Percentiles rank a stretch among this genome's conserved stretches.
phyloP scores from a whole-genome alignment of 2,888 invertebrate species.

The Rhagonycha lutea region DNA sequence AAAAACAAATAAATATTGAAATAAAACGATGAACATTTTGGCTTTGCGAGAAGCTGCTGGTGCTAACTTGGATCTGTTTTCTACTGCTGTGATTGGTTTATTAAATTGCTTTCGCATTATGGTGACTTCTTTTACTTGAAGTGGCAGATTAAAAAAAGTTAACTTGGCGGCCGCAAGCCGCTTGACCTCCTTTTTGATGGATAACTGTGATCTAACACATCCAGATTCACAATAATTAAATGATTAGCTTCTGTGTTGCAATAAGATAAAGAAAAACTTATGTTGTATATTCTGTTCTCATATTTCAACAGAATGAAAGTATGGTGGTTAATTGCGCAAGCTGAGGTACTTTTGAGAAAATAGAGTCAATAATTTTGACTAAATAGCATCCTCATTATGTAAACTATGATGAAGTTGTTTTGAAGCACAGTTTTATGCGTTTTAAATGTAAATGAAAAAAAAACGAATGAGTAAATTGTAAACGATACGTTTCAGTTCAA shows the following conservation, averaged over 20 bases:
- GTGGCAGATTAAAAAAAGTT: too few species aligned
- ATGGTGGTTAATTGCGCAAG: not conserved
- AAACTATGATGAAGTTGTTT: not conserved
- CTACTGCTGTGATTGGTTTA: too few species aligned
- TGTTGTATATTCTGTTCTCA: not conserved
- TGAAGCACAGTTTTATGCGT: not conserved
- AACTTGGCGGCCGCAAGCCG: too few species aligned
- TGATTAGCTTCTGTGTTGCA: not conserved
- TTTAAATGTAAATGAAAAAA: not conserved
- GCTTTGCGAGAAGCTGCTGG: too few species aligned
- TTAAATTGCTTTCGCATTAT: too few species aligned
- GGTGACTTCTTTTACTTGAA: too few species aligned
- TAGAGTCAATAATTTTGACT: not conserved
- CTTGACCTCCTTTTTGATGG: too few species aligned
- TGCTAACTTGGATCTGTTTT: too few species aligned
- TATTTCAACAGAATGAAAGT: not conserved
- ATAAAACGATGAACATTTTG: not conserved
- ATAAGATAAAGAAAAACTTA: too few species aligned
- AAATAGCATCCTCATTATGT: not conserved
- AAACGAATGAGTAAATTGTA: not conserved
- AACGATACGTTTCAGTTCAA: not conserved
- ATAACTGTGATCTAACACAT: too few species aligned
- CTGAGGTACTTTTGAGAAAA: not conserved
- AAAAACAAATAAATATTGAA: not conserved
- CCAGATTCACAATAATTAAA: not conserved